Conservation (phyloP, 2,888 invertebrate species). For the Acleris literana region DNA sequence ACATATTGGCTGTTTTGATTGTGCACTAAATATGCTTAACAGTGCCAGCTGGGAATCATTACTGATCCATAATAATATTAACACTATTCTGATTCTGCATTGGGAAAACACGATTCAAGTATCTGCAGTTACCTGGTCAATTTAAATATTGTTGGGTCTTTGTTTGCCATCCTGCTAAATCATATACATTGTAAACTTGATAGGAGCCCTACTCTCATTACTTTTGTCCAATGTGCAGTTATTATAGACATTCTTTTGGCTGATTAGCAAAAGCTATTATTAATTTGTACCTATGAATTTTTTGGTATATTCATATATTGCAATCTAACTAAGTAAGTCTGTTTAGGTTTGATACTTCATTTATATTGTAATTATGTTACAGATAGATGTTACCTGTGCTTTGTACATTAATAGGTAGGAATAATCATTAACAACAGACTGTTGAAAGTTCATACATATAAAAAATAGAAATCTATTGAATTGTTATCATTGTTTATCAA, state of each 20-base stretch:
- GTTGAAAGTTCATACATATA: constrained; percentile 73
- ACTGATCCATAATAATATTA: neutral
- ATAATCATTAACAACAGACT: constrained; percentile 68
- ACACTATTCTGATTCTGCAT: neutral
- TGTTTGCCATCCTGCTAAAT: too few species aligned
- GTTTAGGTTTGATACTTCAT: constrained; percentile 28
- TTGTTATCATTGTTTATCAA: constrained; percentile 81
- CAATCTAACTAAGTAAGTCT: constrained; percentile 19
- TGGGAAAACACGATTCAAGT: too few species aligned
- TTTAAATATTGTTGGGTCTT: too few species aligned
- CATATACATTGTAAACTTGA: neutral
- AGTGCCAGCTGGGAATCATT: neutral
- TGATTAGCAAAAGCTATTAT: constrained; percentile 15
- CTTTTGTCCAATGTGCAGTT: neutral
- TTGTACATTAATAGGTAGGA: constrained; percentile 50
- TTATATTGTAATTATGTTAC: constrained; percentile 38
- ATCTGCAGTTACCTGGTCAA: too few species aligned
- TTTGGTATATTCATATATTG: constrained; percentile 5
- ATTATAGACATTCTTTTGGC: constrained; percentile 1
- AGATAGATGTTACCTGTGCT: constrained; percentile 44
- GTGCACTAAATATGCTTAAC: neutral
- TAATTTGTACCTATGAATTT: constrained; percentile 7
- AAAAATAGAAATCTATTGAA: constrained; percentile 75
- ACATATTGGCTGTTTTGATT: neutral
- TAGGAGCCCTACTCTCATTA: neutral